Conservation (phyloP, 2,888 invertebrate genomes). For the Lasioglossum lativentre region DNA sequence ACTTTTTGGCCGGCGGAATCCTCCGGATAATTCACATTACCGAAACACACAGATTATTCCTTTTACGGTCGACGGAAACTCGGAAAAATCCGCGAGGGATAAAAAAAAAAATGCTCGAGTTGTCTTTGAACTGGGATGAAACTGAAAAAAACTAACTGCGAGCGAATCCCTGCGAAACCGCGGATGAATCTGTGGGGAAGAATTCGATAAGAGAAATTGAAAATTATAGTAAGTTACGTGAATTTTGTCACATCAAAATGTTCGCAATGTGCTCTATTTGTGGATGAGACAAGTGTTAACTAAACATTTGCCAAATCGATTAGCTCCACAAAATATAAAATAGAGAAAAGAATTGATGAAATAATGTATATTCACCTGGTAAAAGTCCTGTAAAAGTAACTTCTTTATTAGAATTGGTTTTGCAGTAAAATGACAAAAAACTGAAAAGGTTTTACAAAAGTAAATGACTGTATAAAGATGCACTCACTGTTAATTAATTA, state of each 20-base stretch:
- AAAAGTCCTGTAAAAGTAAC: no score
- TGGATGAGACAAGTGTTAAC: background rate
- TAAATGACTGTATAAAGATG: background rate
- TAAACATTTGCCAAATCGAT: background rate
- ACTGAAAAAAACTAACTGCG: background rate
- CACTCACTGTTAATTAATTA: background rate
- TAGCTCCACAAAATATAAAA: background rate
- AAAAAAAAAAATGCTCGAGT: background rate
- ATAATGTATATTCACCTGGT: no score
- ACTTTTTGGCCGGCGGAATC: constrained; percentile 49
- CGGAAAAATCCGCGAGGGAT: constrained; percentile 3
- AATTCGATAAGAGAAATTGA: background rate
- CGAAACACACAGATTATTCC: constrained; percentile 40
- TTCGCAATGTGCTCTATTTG: background rate
- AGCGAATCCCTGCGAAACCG: background rate
- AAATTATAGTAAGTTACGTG: background rate
- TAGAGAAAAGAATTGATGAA: background rate
- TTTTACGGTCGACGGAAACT: background rate
- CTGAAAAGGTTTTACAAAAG: background rate
- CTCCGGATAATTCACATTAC: constrained; percentile 55
- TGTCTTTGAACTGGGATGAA: background rate
- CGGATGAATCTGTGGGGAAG: background rate
- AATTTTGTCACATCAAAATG: background rate
- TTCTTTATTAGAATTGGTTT: no score
- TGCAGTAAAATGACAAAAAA: no score